A percentile compares a stretch with the other conserved stretches of the same genome.
Evolutionary conservation across 2,113 vertebrate species (phyloP).

Genomic region (Sphyrna mokarran): DNA sequence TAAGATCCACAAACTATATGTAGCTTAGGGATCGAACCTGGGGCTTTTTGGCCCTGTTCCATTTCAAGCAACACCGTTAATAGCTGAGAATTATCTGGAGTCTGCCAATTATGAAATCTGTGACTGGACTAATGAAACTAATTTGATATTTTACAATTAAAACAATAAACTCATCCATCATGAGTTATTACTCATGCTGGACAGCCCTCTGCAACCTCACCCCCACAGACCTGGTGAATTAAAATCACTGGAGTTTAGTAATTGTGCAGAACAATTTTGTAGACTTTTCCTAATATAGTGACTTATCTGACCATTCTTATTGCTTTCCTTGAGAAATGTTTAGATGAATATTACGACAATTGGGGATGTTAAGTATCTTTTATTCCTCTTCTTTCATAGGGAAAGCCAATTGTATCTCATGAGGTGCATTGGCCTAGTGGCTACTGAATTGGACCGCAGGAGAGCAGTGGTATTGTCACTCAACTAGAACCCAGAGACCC

Average conservation of each 20-base stretch:
- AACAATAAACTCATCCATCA: not conserved
- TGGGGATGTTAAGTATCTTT: not conserved
- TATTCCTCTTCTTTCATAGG: not conserved
- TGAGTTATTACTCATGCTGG: not conserved
- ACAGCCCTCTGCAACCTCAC: not conserved
- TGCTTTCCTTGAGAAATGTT: not conserved
- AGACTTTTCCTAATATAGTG: constrained; percentile 4
- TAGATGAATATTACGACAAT: not conserved
- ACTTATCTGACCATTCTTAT: not conserved
- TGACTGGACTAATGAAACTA: not conserved
- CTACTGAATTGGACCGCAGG: not conserved
- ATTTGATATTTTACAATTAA: not conserved
- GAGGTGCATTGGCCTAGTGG: not conserved
- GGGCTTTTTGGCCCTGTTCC: not conserved
- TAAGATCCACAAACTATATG: not conserved
- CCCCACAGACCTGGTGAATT: not conserved
- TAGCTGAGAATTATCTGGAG: not conserved
- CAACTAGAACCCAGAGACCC: too few species aligned
- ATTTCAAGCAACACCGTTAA: not conserved
- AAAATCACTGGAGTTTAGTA: not conserved
- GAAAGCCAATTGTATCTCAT: not conserved
- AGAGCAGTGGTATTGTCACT: too few species aligned
- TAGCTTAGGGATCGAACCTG: not conserved
- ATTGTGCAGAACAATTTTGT: not conserved
- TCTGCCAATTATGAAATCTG: not conserved